A percentile compares a stretch with the other conserved stretches of the same genome.
Evolutionary conservation across 2,888 invertebrate genomes (phyloP).

Genomic region (Galerucella nymphaeae): DNA sequence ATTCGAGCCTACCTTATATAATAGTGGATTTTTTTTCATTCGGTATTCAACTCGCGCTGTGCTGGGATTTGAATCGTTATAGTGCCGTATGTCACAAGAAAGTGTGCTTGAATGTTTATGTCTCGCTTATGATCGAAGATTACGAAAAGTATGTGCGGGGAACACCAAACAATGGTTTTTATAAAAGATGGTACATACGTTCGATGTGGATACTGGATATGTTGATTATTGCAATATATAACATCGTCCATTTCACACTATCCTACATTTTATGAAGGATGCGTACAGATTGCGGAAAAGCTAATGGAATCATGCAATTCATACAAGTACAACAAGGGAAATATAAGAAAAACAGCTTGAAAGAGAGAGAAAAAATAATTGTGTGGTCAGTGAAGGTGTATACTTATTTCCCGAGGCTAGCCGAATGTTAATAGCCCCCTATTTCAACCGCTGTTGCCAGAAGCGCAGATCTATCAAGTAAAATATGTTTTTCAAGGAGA

Average conservation of each 20-base stretch:
- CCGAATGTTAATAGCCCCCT: too few relatives aligned
- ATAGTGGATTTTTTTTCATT: slow-evolving; percentile 56
- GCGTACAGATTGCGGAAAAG: too few relatives aligned
- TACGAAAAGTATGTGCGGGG: slow-evolving; percentile 48
- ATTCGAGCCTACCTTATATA: slow-evolving; percentile 48
- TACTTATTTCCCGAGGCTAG: too few relatives aligned
- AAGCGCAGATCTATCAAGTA: too few relatives aligned
- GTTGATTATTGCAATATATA: background rate
- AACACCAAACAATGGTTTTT: slow-evolving; percentile 45
- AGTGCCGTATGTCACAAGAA: slow-evolving; percentile 50
- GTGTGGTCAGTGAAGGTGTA: too few relatives aligned
- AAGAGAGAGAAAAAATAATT: too few relatives aligned
- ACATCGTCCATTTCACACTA: background rate
- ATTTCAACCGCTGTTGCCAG: too few relatives aligned
- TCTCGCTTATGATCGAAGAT: slow-evolving; percentile 50
- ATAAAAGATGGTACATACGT: slow-evolving; percentile 6
- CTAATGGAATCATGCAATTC: too few relatives aligned
- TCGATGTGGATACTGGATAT: slow-evolving; percentile 4
- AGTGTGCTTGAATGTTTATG: slow-evolving; percentile 42
- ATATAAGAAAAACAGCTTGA: too few relatives aligned
- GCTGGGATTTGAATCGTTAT: slow-evolving; percentile 56
- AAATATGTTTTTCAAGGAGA: too few relatives aligned
- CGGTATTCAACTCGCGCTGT: slow-evolving; percentile 54
- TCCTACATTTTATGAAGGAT: too few relatives aligned
- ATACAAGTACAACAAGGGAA: too few relatives aligned